phyloP scores from a whole-genome alignment of 2,113 vertebrate genomes.

The Amia ocellicauda region DNA sequence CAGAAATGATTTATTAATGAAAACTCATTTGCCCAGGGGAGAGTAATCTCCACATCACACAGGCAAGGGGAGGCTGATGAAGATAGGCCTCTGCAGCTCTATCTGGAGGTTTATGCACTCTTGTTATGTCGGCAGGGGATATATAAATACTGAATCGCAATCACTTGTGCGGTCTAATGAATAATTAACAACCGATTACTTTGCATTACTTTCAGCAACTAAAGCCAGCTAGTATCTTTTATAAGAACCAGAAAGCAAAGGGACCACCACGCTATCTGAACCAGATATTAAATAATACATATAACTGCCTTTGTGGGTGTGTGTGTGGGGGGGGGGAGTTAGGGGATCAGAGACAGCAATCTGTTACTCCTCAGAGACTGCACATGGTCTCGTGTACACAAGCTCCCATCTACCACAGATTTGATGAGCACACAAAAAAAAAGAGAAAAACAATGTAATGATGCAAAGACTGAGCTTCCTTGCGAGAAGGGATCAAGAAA shows the following conservation, averaged over 20 bases:
- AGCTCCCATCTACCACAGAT: too few relatives aligned
- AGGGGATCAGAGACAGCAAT: too few relatives aligned
- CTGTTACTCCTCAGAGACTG: too few relatives aligned
- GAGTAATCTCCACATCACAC: not conserved
- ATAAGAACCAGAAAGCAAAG: not conserved
- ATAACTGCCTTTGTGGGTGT: not conserved
- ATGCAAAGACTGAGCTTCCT: too few relatives aligned
- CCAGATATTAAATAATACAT: not conserved
- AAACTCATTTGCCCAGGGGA: not conserved
- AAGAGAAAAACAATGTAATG: too few relatives aligned
- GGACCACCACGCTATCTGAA: not conserved
- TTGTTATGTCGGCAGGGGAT: slow-evolving; percentile 4
- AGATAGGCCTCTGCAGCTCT: not conserved
- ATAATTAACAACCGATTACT: not conserved
- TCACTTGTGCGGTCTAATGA: not conserved
- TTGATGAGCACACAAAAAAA: too few relatives aligned
- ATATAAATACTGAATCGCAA: not conserved
- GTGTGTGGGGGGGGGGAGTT: too few relatives aligned
- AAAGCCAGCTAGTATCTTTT: not conserved
- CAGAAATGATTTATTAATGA: not conserved
- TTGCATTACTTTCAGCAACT: not conserved
- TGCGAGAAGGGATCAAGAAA: too few relatives aligned
- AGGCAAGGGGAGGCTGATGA: not conserved
- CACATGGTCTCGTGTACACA: too few relatives aligned
- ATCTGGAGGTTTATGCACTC: not conserved